These are phyloP conservation scores for Dynastes grantii DNA, from an alignment of 2,888 invertebrate genomes.

Conservation along the genomic window DNA sequence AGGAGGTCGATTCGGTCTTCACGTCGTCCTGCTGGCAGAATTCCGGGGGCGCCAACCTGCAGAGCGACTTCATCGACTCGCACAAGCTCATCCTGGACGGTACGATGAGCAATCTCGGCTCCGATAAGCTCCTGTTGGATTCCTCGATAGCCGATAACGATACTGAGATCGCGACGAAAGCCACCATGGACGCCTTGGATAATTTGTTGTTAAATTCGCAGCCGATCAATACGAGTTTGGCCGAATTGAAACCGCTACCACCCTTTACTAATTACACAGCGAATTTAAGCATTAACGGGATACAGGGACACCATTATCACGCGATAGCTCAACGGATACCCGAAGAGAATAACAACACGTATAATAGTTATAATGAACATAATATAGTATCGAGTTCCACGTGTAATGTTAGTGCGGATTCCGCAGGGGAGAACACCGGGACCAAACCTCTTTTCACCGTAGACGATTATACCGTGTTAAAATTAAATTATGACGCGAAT, in stretches of 20 bases:
- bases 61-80: conserved; percentile 73
- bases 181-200: conserved; percentile 80
- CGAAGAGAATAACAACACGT: conserved; percentile 81
- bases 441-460: conserved; percentile 71
- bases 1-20: conserved; percentile 81
- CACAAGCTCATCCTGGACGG: conserved; percentile 75
- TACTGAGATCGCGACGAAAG: conserved; percentile 68
- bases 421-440: conserved; percentile 73
- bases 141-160: conserved; percentile 72
- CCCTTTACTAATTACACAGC: conserved; percentile 91
- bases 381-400: conserved; percentile 84
- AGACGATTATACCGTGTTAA: conserved; percentile 69
- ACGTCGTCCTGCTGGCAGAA: conserved; percentile 82
- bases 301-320: conserved; percentile 90
- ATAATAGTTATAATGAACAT: conserved; percentile 74
- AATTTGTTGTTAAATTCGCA: conserved; percentile 75
- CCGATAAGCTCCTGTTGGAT: conserved; percentile 71
- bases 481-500: conserved; percentile 69
- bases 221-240: conserved; percentile 76
- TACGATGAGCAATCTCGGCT: conserved; percentile 69
- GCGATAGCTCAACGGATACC: conserved; percentile 85
- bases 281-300: conserved; percentile 89
- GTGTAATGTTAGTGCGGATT: conserved; percentile 75
- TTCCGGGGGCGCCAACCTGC: conserved; percentile 69
- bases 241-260: conserved; percentile 89